Evolutionary conservation across 2,113 vertebrate genomes (phyloP), one percentile per base, ranked within the genome.

Genomic region (Amazona vittata): DNA sequence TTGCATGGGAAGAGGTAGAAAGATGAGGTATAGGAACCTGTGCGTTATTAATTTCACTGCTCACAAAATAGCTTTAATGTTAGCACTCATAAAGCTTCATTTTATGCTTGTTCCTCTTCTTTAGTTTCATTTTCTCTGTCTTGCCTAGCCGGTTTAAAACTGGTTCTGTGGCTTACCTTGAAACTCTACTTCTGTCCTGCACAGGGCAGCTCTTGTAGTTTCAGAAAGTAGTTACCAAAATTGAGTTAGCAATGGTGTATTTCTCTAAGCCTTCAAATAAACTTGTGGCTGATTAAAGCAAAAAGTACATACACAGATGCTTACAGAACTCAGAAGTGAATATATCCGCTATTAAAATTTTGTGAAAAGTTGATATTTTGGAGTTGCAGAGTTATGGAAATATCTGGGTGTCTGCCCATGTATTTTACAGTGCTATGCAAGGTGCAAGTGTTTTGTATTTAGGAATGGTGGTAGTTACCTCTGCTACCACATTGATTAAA

Each of bases 121-220:
- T 68, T 68, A 39, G 60, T 83, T 93, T 92, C 44, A 12, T 91
- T 92, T 90, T 96, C 49, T 90, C 17, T 68, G 52, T 88, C 94
- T 91, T 2, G 28, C 55, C 50, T 64, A 90, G 93, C 96, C 29
- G 49, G 95, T 97, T 97, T 93, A 31, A 94, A 93, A 97, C 97
- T 87, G 92, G 96, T 97, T 97, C 70, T 94, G 92, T 95, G 73
- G 91, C 93, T 97, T 97, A 35, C 69, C 25, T 73, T 89, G 95
- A 91, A 97, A 90, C 57, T 83, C 53, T 46, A 69, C 95, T 80
- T 52, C 44, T 84, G 0, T 37, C 25, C 71, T 67, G 53, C 35
- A 24, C 80, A 62, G 73, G 47, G 71, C 19, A 89, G 89, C 59
- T 90, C 43, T 53, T 57, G n/a, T 16, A 67, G 35, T 78, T 93